These are phyloP conservation scores for Hartigia nigra DNA, from an alignment of 2,888 invertebrate genomes.

Conservation along the genomic window DNA sequence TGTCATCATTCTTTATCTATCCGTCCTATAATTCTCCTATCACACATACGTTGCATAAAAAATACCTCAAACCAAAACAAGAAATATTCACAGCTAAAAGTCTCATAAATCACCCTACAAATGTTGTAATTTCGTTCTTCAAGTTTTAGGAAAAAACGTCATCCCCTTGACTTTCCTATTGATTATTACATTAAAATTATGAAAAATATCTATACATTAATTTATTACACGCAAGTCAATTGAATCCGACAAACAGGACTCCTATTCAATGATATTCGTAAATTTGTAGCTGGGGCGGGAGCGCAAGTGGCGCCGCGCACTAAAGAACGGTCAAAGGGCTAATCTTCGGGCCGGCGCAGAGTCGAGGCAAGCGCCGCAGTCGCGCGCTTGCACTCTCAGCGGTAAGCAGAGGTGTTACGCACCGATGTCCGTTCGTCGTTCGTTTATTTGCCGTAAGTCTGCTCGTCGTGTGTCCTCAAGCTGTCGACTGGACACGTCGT, in stretches of 20 bases:
- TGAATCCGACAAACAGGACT: background rate
- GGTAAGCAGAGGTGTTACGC: conserved; percentile 49
- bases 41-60: conserved; percentile 43
- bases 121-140: background rate
- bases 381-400: conserved; percentile 61
- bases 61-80: background rate
- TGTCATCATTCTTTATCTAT: conserved; percentile 54
- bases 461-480: conserved; percentile 7
- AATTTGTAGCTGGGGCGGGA: conserved; percentile 28
- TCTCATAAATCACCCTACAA: background rate
- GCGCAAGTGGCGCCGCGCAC: conserved; percentile 44
- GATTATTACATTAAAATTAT: background rate
- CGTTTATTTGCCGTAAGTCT: conserved; percentile 31
- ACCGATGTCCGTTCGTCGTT: conserved; percentile 24
- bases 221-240: background rate
- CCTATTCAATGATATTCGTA: background rate
- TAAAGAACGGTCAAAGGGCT: conserved; percentile 33
- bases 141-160: background rate
- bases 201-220: background rate
- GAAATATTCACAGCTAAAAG: background rate
- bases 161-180: background rate
- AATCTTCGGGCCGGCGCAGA: conserved; percentile 52
- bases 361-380: conserved; percentile 53
- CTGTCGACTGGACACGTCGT: conserved; percentile 6
- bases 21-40: conserved; percentile 63